Base-by-base conservation (phyloP, 2,113 vertebrate genomes). In the Rhadina sibilatrix region DNA sequence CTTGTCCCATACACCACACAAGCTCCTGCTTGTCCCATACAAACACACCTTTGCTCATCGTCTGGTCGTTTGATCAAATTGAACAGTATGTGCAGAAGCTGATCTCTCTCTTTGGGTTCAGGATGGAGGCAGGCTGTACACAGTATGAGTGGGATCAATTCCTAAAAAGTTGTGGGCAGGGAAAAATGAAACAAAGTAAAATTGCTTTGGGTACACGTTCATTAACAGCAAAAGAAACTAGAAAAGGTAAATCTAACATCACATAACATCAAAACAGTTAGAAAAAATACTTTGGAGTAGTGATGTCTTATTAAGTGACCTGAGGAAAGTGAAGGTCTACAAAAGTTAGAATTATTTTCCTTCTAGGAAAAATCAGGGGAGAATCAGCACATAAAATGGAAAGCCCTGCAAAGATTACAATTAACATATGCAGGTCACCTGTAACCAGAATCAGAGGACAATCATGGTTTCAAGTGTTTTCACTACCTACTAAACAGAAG, bases 1-100 rank as follows among this genome's bases (percentile, higher is more conserved):
- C 44, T 79, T 35, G 30, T 72, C 89, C 87, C 59, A 15, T 35
- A 89, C 22, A 90, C 25, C 28, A 59, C 76, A 84, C 24, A 69
- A 54, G 70, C 1, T 74, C 50, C 27, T 63, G 60, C 44, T 79
- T 35, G 30, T 72, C 89, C 87, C 59, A 15, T 38, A 6, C 90
- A 71, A 94, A 97, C 97, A 66, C 80, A 99, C 99, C 99, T 99
- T 97, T 99, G 99, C 87, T 99, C 99, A 94, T 99, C 99, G 83
- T 99, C 99, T n/a, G 99, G 99, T 92, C 99, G 98, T 97, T 99
- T 99, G 97, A 99, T 99, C 94, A 99, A 97, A 96, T 99, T 99
- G 97, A 99, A 99, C 87, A 99, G 98, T 95, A 99, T 99, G 96
- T 99, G 99, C 17, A 99, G 98, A 71, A 99, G 99, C 97, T 99